Percentiles rank a stretch among this genome's conserved stretches.
Evolutionary conservation across 2,113 vertebrate genomes (phyloP).

Genomic region (Python bivittatus): DNA sequence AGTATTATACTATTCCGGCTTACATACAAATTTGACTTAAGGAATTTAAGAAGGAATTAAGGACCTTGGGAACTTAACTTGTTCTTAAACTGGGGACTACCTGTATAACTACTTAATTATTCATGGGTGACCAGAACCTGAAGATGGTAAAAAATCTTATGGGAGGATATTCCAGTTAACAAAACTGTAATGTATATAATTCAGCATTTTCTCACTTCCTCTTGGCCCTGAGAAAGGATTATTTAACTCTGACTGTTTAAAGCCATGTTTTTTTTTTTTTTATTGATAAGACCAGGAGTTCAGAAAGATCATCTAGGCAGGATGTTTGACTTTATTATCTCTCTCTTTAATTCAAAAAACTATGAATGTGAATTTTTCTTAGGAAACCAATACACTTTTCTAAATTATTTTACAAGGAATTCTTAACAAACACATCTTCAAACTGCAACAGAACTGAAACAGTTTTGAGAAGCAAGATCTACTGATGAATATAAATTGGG

Average conservation of each 20-base stretch:
- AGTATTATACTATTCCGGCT: no score
- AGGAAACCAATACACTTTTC: not conserved
- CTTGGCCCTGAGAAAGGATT: not conserved
- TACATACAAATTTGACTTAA: no score
- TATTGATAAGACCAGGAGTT: not conserved
- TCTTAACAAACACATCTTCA: not conserved
- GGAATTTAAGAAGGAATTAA: no score
- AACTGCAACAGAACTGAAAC: not conserved
- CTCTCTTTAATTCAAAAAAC: not conserved
- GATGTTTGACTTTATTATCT: not conserved
- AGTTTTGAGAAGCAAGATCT: not conserved
- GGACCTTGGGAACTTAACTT: no score
- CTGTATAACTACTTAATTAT: not conserved
- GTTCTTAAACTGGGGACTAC: no score
- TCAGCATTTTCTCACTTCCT: no score
- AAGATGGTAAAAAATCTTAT: not conserved
- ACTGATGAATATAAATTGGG: not conserved
- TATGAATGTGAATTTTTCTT: not conserved
- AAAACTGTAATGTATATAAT: no score
- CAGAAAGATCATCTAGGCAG: not conserved
- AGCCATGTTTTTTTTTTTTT: not conserved
- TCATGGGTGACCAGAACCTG: not conserved
- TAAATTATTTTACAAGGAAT: rapidly evolving
- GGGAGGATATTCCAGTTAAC: not conserved
- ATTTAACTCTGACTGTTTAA: not conserved